Evolutionary conservation across 2,113 vertebrate species (phyloP), one percentile per base, ranked within the genome.

Genomic region (Rhegmatorhina hoffmannsi): DNA sequence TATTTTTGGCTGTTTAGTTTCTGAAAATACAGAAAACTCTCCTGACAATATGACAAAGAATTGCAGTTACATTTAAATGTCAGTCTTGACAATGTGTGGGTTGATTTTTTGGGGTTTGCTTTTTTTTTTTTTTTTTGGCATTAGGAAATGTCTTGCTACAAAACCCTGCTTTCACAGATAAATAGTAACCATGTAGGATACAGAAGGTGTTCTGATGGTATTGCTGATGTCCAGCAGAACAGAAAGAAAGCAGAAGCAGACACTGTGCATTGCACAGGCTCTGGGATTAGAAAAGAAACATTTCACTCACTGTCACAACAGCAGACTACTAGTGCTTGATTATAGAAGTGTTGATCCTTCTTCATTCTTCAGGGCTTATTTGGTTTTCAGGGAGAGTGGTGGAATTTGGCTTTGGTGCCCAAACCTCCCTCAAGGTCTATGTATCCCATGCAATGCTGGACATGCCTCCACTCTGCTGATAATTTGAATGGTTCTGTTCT

Each of bases 1-100:
- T 84, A 78, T 78, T 87, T 92, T 67, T 87, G 38, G 8, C 52
- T 89, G 56, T 24, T 38, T 77, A 31, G 17, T 68, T 94, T 79
- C 78, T 90, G 83, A 92, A 93, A 88, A 68, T 75, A 68, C 20
- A 67, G 38, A 17, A 43, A 84, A 70, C 4, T 70, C 38, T 56
- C 43, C 50, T 86, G 59, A 58, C 36, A 74, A 28, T 83, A 64
- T 87, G 84, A 46, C 31, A 67, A 68, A 94, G 81, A 89, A 82
- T 84, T 89, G 33, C 47, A 63, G 43, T 75, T 78, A 59, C 7
- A 34, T 91, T 91, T 89, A 92, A 84, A 67, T 63, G 38, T 5
- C 49, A 75, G 7, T 18, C 26, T 72, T 75, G 77, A 89, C 89
- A 83, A 84, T 56, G 53, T n/a, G 47, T 40, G 25, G 11, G 12